Evolutionary conservation across 2,797 vertebrate species (phyloP), one percentile per base, ranked within the genome.

Genomic region (Trematomus bernacchii): DNA sequence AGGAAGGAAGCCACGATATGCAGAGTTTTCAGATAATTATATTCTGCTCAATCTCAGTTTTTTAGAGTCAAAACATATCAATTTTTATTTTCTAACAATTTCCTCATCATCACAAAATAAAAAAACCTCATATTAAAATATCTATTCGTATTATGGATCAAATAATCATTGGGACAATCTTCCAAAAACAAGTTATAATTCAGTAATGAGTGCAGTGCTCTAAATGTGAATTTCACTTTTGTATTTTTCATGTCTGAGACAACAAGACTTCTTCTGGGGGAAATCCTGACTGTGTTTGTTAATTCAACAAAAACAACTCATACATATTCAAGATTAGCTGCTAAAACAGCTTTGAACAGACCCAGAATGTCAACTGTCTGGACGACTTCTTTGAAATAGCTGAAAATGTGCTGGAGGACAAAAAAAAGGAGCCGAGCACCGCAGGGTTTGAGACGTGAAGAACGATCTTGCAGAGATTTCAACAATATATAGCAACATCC

Each of bases 401-500:
- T 75, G 52, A 81, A 73, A 60, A 77, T 70, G 62, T 64, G 27
- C 40, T 48, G 54, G 46, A 63, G 66, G 61, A 63, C 73, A 42
- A 48, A 50, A 16, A 65, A 59, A 46, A 21, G 50, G 66, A 79
- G 65, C 44, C 23, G 51, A 74, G 50, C 30, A 62, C 79, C n/a
- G 48, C 76, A 85, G 84, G 86, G 76, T 30, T 55, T 80, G 58
- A 83, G 71, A 66, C 80, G 71, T 77, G 80, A 85, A 88, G 62
- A 82, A 87, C 72, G 53, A 93, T 80, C 83, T 85, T 60, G 71
- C 78, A 76, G 77, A 86, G 78, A 79, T 66, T 80, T 83, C 12
- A 50, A 77, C 66, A 73, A 92, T 92, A 90, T 82, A 82, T 77
- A 83, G 73, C 75, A 67, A 73, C n/a, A 33, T 77, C 77, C 85